Evolutionary conservation across 2,797 vertebrate genomes (phyloP).

Genomic region (Sebastes itinus): DNA sequence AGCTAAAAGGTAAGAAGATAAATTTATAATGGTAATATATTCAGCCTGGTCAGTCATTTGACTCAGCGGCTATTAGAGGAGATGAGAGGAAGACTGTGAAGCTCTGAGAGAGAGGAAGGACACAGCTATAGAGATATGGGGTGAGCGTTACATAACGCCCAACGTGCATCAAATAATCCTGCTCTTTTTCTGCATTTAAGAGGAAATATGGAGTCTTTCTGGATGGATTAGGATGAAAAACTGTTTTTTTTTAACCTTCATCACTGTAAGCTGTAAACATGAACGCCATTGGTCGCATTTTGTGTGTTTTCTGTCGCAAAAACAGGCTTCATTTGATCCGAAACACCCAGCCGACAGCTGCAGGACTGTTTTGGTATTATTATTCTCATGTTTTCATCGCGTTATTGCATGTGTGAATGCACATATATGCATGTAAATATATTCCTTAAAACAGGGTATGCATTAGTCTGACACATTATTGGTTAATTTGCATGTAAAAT

Average conservation of each 20-base stretch:
- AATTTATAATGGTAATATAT: slow-evolving; percentile 33
- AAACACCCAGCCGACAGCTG: not conserved
- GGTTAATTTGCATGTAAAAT: not conserved
- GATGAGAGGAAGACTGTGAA: slow-evolving; percentile 16
- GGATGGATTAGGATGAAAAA: not conserved
- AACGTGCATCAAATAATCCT: not conserved
- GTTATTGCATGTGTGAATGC: not conserved
- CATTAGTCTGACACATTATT: not conserved
- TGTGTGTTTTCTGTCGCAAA: slow-evolving; percentile 6
- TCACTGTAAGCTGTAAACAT: not conserved
- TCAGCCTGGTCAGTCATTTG: slow-evolving; percentile 23
- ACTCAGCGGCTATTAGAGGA: not conserved
- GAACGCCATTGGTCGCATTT: slow-evolving; percentile 31
- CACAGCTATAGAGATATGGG: slow-evolving; percentile 73
- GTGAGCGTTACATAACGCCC: slow-evolving; percentile 80
- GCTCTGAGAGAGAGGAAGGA: not conserved
- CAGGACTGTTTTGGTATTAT: slow-evolving; percentile 22
- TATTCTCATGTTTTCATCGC: not conserved
- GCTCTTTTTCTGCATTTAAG: not conserved
- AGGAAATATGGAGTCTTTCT: not conserved
- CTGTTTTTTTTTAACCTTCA: not conserved
- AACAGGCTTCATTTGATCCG: not conserved
- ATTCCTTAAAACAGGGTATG: fast-evolving
- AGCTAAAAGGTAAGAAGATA: slow-evolving; percentile 74
- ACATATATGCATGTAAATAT: not conserved